Evolutionary conservation across 2,888 invertebrate genomes (phyloP).

Genomic region (Eupsilia transversa): DNA sequence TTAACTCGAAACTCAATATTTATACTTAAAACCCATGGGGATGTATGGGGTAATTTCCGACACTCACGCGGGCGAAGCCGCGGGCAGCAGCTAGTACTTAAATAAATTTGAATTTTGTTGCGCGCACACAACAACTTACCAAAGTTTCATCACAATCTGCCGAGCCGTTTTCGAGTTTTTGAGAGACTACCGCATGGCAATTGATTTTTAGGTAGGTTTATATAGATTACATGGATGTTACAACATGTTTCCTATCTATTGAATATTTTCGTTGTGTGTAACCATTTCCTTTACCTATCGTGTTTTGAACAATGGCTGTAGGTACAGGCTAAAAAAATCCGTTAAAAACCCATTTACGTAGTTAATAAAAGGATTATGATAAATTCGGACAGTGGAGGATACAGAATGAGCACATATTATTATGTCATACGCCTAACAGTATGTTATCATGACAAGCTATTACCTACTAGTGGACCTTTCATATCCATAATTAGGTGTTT

Average conservation of each 20-base stretch:
- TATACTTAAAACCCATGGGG: too few relatives aligned
- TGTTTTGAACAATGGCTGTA: not conserved
- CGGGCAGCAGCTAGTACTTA: too few relatives aligned
- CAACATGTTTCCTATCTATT: not conserved
- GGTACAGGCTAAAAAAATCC: constrained; percentile 2
- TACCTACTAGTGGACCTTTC: not conserved
- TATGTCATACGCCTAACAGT: not conserved
- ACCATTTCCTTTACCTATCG: not conserved
- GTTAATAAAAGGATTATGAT: constrained; percentile 8
- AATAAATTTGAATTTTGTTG: too few relatives aligned
- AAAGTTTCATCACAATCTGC: too few relatives aligned
- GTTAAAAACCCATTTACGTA: constrained; percentile 19
- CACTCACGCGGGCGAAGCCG: too few relatives aligned
- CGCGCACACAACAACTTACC: too few relatives aligned
- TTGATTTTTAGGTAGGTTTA: too few relatives aligned
- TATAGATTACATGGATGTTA: not conserved
- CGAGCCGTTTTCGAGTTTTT: too few relatives aligned
- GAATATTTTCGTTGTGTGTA: not conserved
- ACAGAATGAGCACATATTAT: not conserved
- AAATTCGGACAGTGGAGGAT: constrained; percentile 9
- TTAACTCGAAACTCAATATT: too few relatives aligned
- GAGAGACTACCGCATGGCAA: too few relatives aligned
- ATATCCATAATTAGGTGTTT: not conserved
- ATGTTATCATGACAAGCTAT: too few relatives aligned
- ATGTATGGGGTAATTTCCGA: too few relatives aligned